Evolutionary conservation across 2,888 invertebrate species (phyloP), one percentile per base, ranked within the genome.

Genomic region (Stenodera caucasica): DNA sequence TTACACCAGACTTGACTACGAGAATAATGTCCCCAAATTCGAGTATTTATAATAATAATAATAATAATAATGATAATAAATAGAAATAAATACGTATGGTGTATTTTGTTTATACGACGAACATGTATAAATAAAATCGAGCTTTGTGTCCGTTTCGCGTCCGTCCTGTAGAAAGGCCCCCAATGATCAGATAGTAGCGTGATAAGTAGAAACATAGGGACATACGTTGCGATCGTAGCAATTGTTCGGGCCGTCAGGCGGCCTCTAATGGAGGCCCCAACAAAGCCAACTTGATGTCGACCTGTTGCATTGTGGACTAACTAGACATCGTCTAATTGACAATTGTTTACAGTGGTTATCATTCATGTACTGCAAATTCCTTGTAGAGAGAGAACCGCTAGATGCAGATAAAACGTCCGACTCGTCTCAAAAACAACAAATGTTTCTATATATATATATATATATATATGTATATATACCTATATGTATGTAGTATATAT

Each of bases 331-430:
- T 78, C 79, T 79, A 80, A 79, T 79, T 79, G 79, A 79, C 79
- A 78, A 80, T 79, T 79, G 80, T 80, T 80, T 79, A 79, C 79
- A 79, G 74, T 68, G 73, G 78, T 78, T 78, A 79, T 80, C 78
- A 78, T 79, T 79, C 78, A 78, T 79, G 79, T 79, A 76, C 77
- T 76, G 78, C 78, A 79, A 78, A 78, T 78, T 77, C 78, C 77
- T 78, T 76, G 70, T 77, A 77, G 70, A 78, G 76, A 70, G 37
- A 29, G 29, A 51, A 72, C 71, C 68, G 72, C 73, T 72, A 70
- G 71, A 72, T 72, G 70, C 70, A 73, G 74, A 74, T 75, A 72
- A 74, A 72, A 37, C 68, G 65, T 32, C 37, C 40, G 29, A 14
- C 2, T 14, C n/a, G 21, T 23, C 60, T 15, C 37, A 15, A 33